Evolutionary conservation across 2,888 invertebrate species (phyloP), one percentile per base, ranked within the genome.

Genomic region (Cheilosia vernalis): DNA sequence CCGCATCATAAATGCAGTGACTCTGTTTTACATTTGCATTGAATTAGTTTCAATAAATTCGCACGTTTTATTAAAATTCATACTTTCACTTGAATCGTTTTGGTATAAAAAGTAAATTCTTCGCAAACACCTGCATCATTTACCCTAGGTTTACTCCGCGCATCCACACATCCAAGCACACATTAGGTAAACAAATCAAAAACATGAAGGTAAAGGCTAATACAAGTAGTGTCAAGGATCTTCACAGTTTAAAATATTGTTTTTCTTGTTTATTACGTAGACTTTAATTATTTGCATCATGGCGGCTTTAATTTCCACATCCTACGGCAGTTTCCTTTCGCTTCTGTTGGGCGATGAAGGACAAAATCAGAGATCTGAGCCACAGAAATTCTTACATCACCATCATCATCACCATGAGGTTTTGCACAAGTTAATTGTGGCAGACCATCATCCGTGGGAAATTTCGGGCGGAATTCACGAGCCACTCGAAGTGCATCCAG

Each of bases 31-130:
- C 60, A 80, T 80, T 63, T 74, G 53, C 40, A 40, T 19, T 42
- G 4, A 66, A 53, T 40, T 53, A 37, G 44, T 44, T 44, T 17
- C 15, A 56, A 69, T 42, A 40, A 60, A 70, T 70, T 70, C 40
- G 60, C 60, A 51, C 40, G 33, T 37, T 24, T 51, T 40, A 24
- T 24, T 66, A 24, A n/a, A 40, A 53, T 66, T 53, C 24, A 40
- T 60, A 66, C 82, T 83, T 83, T 83, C 82, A 70, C 77, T 66
- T 47, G n/a, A 47, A 37, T 0, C 2, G 37, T 60, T 77, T 77
- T 19, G 17, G 27, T 83, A 83, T 83, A 83, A 78, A 83, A 61
- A 56, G 33, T 17, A 73, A 83, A 61, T 55, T 27, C 24, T 2
- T 1, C 40, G 33, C 67, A 27, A 49, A 73, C 61, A 15, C 63